Evolutionary conservation across 2,113 vertebrate species (phyloP).

Genomic region (Calidris pugnax): DNA sequence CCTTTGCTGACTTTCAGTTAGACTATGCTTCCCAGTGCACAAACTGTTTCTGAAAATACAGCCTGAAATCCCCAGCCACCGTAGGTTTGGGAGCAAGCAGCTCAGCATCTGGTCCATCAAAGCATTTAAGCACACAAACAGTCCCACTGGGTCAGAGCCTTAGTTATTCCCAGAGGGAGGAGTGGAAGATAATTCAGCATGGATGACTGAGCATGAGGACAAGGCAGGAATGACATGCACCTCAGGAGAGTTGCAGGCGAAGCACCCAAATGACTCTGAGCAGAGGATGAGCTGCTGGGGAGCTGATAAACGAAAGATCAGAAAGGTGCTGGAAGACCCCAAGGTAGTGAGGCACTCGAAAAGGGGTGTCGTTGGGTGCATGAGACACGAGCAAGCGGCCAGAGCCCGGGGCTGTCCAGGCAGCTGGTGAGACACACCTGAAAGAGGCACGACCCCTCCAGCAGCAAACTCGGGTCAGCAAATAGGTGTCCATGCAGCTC

Average conservation of each 20-base stretch:
- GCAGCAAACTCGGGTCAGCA: not conserved
- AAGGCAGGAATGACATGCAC: not conserved
- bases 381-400: accelerated
- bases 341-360: accelerated
- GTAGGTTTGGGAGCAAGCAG: not conserved
- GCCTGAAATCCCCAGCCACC: not conserved
- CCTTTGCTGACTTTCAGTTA: not conserved
- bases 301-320: not conserved
- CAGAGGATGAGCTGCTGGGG: not conserved
- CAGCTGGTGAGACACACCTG: accelerated
- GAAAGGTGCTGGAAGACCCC: not conserved
- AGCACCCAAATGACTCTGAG: not conserved
- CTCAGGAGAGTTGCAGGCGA: not conserved
- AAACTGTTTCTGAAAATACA: not conserved
- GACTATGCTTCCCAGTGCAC: not conserved
- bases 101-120: not conserved
- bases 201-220: slow-evolving; percentile 13
- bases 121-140: not conserved
- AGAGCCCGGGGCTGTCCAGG: accelerated
- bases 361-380: not conserved
- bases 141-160: slow-evolving; percentile 28
- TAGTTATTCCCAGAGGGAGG: slow-evolving; percentile 15
- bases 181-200: slow-evolving; percentile 8
- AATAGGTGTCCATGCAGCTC: not conserved
- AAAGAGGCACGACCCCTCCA: not conserved